Evolutionary conservation across 64 coral and sea anemone species (phyloP).

Genomic region (Orbicella faveolata): DNA sequence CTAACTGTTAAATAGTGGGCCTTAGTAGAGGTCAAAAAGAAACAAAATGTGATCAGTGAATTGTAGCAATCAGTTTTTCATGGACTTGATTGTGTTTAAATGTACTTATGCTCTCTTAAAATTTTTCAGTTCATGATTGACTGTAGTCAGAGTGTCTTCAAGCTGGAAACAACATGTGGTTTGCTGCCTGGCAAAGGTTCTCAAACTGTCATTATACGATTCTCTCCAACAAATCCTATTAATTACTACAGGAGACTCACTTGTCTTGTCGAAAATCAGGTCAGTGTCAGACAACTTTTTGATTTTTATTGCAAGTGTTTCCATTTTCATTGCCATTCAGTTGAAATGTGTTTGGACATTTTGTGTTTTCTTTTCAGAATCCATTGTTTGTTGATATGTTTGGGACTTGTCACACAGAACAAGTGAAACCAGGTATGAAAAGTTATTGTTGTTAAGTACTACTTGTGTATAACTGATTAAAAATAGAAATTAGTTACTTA

Average conservation of each 20-base stretch:
- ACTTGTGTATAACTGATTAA: background rate
- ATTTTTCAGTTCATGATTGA: conserved; percentile 85
- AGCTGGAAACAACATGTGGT: conserved; percentile 79
- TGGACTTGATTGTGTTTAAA: no score
- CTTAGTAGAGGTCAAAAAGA: no score
- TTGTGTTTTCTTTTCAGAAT: conserved; percentile 42
- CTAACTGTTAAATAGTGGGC: no score
- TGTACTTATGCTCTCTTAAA: background rate
- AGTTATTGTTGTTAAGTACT: background rate
- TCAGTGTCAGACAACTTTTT: background rate
- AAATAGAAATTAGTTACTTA: no score
- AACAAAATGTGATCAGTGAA: no score
- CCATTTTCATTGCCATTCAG: background rate
- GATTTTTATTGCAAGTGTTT: background rate
- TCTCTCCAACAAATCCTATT: conserved; percentile 77
- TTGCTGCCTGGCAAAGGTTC: conserved; percentile 59
- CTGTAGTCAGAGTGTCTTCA: conserved; percentile 85
- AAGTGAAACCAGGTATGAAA: conserved; percentile 84
- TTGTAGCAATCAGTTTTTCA: no score
- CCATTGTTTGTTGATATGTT: conserved; percentile 91
- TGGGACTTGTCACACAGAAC: conserved; percentile 98
- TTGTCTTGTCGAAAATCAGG: conserved; percentile 96
- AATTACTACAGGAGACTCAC: conserved; percentile 91
- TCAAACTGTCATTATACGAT: conserved; percentile 62
- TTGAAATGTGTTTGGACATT: background rate